Percentiles rank a stretch among this genome's conserved stretches.
Conservation (phyloP, 2,888 invertebrate species). For the Cheilosia grossa region DNA sequence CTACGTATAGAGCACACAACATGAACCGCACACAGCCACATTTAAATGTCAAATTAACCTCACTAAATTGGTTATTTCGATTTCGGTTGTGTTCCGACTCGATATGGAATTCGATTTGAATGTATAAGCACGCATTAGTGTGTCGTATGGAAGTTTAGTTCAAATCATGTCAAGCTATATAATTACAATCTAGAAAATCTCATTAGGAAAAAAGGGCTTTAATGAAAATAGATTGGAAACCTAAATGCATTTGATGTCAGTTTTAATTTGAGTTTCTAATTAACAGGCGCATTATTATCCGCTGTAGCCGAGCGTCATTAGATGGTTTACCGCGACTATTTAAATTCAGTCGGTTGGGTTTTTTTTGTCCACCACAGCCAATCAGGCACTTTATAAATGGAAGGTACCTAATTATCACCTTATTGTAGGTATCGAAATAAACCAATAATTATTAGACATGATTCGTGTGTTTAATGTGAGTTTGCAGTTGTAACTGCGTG, state of each 20-base stretch:
- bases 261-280: constrained; percentile 64
- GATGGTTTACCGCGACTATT: constrained; percentile 10
- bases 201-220: constrained; percentile 13
- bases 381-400: not conserved
- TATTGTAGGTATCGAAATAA: too few species aligned
- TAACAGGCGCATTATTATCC: constrained; percentile 41
- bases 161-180: constrained; percentile 44
- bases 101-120: constrained; percentile 20
- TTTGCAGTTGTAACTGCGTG: not conserved
- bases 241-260: constrained; percentile 40
- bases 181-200: constrained; percentile 35
- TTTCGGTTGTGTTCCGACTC: constrained; percentile 46
- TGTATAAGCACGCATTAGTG: constrained; percentile 1
- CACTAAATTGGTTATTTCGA: constrained; percentile 67
- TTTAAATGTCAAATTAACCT: constrained; percentile 67
- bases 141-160: constrained; percentile 32
- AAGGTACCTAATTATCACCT: not conserved
- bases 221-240: constrained; percentile 53
- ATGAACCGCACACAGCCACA: not conserved
- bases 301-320: constrained; percentile 24
- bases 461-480: not conserved
- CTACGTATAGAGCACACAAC: not conserved
- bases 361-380: not conserved
- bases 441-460: not conserved
- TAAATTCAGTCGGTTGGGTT: not conserved